Evolutionary conservation across 2,888 invertebrate species (phyloP).

Genomic region (Cataglyphis altisquamis): DNA sequence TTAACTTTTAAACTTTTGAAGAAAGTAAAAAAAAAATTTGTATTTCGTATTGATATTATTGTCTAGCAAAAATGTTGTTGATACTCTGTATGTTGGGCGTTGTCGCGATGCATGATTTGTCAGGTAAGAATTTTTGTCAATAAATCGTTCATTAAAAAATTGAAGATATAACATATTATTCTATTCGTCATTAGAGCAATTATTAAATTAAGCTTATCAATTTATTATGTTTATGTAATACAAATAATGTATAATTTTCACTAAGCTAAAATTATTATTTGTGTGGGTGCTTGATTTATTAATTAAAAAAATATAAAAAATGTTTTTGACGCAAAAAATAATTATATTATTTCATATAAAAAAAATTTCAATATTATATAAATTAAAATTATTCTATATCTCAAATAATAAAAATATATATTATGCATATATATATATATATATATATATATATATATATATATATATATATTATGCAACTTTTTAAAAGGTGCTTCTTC

Average conservation of each 20-base stretch:
- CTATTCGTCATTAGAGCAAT: neutral
- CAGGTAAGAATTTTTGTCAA: conserved; percentile 53
- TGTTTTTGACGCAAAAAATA: neutral
- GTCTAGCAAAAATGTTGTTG: conserved; percentile 57
- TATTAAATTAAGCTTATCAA: neutral
- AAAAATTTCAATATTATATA: neutral
- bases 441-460: neutral
- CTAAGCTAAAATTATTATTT: neutral
- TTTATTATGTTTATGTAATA: neutral
- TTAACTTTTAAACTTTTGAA: conserved; percentile 24
- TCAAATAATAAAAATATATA: neutral
- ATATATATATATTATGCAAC: neutral
- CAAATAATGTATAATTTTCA: neutral
- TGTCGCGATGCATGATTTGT: conserved; percentile 22
- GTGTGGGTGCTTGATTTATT: neutral
- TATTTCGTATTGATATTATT: neutral
- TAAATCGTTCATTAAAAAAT: neutral
- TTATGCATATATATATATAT: neutral
- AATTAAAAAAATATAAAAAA: neutral
- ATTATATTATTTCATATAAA: neutral
- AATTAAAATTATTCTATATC: neutral
- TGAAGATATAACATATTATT: neutral
- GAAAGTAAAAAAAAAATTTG: neutral
- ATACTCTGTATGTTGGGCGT: conserved; percentile 30
- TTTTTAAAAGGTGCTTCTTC: conserved; percentile 7